Base-by-base conservation (phyloP, 2,888 invertebrate genomes). In the Chymomyza amoena region DNA sequence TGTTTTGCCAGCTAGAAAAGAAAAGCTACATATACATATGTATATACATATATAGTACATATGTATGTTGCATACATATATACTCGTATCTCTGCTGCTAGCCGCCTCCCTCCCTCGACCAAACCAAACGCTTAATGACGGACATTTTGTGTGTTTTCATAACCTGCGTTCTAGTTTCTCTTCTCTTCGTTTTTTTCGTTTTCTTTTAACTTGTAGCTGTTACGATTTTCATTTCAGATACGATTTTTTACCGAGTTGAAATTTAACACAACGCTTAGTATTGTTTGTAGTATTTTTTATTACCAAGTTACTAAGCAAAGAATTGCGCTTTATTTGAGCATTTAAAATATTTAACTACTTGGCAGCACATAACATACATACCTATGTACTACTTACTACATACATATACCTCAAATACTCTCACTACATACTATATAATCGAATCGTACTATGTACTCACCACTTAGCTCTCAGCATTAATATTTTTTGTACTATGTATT, bases 91-190 rank as follows among this genome's bases (percentile, higher is more conserved):
- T 32, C 7, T 32, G 32, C 32, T 32, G 32, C 18, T 9, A 18
- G 16, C 52, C 52, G 13, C 18, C 16, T 32, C 4, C 20, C 66
- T 16, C 56, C 25, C 36, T 32, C 51, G n/a, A 9, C 16, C 57
- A 65, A 59, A 50, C 39, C 54, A 64, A 75, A 76, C 80, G 80
- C 78, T 85, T 80, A 84, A 80, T 76, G 78, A 87, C 73, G 68
- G 73, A 72, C 80, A 76, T 70, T 76, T 76, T 82, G 76, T 78
- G 81, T 78, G 81, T 78, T 80, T 83, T 83, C 81, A 83, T 84
- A 86, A 81, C 81, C 84, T 71, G 81, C 79, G 74, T 71, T 70
- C 72, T 74, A 86, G 74, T 70, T 84, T 7, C 32, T 32, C 7
- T 70, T 73, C 75, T 76, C 68, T 63, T 72, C 18, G 56, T 70